Evolutionary conservation across 2,888 invertebrate genomes (phyloP).

Genomic region (Diploptera punctata): DNA sequence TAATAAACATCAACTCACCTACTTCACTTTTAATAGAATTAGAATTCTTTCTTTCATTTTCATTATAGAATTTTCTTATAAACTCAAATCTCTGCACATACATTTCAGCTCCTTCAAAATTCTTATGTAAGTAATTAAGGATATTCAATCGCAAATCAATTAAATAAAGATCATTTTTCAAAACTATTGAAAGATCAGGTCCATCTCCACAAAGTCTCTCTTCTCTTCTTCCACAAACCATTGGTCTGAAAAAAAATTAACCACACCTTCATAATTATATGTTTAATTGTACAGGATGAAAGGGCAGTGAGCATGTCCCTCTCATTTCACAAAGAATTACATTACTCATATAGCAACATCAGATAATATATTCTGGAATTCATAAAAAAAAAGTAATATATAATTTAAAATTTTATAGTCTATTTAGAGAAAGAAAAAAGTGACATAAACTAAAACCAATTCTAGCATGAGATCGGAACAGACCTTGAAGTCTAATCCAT

Average conservation of each 20-base stretch:
- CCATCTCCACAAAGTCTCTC: constrained; percentile 77
- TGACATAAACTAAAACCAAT: too few relatives aligned
- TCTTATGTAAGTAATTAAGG: constrained; percentile 62
- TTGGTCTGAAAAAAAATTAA: constrained; percentile 66
- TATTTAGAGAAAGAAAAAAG: too few relatives aligned
- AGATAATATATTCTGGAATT: too few relatives aligned
- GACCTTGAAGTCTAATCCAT: too few relatives aligned
- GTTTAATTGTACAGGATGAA: too few relatives aligned
- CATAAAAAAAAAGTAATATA: too few relatives aligned
- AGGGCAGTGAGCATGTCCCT: too few relatives aligned
- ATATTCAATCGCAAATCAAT: constrained; percentile 63
- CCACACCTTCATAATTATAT: too few relatives aligned
- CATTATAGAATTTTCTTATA: constrained; percentile 72
- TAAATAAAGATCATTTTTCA: constrained; percentile 70
- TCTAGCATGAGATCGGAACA: too few relatives aligned
- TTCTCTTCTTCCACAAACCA: constrained; percentile 82
- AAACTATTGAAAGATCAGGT: constrained; percentile 72
- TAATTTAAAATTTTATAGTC: too few relatives aligned
- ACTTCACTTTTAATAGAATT: constrained; percentile 68
- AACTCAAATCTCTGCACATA: constrained; percentile 71
- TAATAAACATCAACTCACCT: constrained; percentile 49
- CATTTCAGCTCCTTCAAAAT: constrained; percentile 66
- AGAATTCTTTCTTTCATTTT: constrained; percentile 71
- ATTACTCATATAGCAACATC: too few relatives aligned
- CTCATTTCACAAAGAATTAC: too few relatives aligned